Conservation (phyloP, 2,113 vertebrate genomes). For the Andinoacara biseriatus region DNA sequence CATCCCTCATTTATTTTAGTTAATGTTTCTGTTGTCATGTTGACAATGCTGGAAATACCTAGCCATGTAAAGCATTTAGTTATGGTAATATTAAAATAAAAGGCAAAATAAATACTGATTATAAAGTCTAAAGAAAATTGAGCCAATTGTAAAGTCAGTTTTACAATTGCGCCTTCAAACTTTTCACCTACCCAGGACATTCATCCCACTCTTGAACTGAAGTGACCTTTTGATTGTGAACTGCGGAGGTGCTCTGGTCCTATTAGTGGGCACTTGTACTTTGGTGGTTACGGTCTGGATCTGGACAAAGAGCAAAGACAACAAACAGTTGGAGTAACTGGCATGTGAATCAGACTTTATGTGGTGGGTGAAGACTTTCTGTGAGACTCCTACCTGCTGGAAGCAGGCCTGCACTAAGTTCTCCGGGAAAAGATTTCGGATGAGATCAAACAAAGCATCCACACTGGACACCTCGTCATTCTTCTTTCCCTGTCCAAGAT, state of each 20-base stretch:
- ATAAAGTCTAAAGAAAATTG: too few relatives aligned
- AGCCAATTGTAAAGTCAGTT: too few relatives aligned
- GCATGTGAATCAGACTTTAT: neutral
- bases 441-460: slow-evolving; percentile 95
- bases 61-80: neutral
- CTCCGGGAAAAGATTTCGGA: slow-evolving; percentile 97
- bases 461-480: slow-evolving; percentile 96
- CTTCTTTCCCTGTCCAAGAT: slow-evolving; percentile 94
- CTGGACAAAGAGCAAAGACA: slow-evolving; percentile 71
- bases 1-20: neutral
- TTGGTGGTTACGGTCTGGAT: slow-evolving; percentile 94
- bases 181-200: slow-evolving; percentile 89
- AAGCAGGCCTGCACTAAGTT: slow-evolving; percentile 98
- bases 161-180: neutral
- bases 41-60: neutral
- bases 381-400: slow-evolving; percentile 87
- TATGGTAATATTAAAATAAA: neutral
- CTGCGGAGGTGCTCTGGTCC: slow-evolving; percentile 83
- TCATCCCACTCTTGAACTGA: slow-evolving; percentile 98
- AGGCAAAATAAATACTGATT: neutral
- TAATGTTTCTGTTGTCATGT: neutral
- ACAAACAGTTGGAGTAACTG: slow-evolving; percentile 1
- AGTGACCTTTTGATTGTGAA: slow-evolving; percentile 89
- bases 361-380: neutral
- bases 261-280: slow-evolving; percentile 86